Evolutionary conservation across 2,113 vertebrate species (phyloP).

Genomic region (Uria aalge): DNA sequence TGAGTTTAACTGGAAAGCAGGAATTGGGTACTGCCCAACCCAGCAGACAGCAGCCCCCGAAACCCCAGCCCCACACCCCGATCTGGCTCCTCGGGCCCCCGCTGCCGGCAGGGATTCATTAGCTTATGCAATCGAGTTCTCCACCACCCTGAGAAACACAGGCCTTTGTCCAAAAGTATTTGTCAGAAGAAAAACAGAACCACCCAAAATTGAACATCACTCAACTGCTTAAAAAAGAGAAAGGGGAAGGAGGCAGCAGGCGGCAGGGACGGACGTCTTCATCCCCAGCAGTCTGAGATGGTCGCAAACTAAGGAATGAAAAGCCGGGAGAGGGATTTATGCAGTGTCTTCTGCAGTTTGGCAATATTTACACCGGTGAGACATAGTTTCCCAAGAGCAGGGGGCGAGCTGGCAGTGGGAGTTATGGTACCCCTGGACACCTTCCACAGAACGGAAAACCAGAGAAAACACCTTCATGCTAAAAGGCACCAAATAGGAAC

Average conservation of each 20-base stretch:
- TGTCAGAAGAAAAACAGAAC: conserved; percentile 56
- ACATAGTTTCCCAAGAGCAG: neutral
- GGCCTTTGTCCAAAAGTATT: neutral
- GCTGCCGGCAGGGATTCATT: neutral
- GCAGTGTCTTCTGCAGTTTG: neutral
- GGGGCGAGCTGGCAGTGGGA: neutral
- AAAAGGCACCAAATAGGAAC: neutral
- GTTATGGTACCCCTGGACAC: accelerated
- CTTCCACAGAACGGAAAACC: neutral
- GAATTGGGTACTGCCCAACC: neutral
- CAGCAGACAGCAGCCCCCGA: neutral
- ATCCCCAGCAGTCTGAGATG: neutral
- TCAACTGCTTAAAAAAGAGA: neutral
- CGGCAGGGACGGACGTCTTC: neutral
- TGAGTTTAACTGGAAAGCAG: neutral
- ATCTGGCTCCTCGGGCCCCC: accelerated
- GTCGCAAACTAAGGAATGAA: accelerated
- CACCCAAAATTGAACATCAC: neutral
- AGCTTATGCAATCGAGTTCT: neutral
- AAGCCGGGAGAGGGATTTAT: neutral
- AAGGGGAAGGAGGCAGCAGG: neutral
- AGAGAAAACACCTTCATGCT: neutral
- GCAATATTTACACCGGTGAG: neutral
- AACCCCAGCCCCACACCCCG: accelerated
- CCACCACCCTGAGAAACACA: neutral